Evolutionary conservation across 2,888 invertebrate genomes (phyloP).

Genomic region (Thecocarcelia acutangulata): DNA sequence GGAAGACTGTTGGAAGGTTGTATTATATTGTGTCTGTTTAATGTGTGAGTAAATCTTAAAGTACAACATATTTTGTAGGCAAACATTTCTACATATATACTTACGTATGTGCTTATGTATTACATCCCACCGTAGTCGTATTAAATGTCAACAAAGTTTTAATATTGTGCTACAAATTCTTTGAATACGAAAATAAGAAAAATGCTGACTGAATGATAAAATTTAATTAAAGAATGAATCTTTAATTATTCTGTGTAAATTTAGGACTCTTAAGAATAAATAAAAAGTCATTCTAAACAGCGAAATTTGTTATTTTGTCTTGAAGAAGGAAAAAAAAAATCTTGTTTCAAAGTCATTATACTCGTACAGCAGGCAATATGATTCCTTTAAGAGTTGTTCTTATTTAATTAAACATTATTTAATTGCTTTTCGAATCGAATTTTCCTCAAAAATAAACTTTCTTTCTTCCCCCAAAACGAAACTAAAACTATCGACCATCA

Average conservation of each 20-base stretch:
- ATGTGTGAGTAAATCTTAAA: constrained; percentile 2
- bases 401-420: too few species aligned
- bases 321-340: too few species aligned
- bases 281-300: not conserved
- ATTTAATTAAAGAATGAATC: constrained; percentile 6
- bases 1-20: constrained; percentile 3
- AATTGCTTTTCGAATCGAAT: too few species aligned
- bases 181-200: not conserved
- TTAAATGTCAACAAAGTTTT: constrained; percentile 19
- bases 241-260: not conserved
- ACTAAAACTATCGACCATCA: too few species aligned
- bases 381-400: too few species aligned
- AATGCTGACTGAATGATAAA: not conserved
- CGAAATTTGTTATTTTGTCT: not conserved
- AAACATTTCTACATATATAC: not conserved
- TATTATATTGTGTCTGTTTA: not conserved
- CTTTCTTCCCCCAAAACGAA: too few species aligned
- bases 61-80: constrained; percentile 24
- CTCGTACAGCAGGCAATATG: too few species aligned
- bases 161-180: not conserved
- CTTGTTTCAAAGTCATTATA: too few species aligned
- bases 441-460: too few species aligned
- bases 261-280: not conserved
- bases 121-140: constrained; percentile 4
- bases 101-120: too few species aligned